phyloP scores from a whole-genome alignment of 1,140 invertebrate species.

The Eumaeus atala region DNA sequence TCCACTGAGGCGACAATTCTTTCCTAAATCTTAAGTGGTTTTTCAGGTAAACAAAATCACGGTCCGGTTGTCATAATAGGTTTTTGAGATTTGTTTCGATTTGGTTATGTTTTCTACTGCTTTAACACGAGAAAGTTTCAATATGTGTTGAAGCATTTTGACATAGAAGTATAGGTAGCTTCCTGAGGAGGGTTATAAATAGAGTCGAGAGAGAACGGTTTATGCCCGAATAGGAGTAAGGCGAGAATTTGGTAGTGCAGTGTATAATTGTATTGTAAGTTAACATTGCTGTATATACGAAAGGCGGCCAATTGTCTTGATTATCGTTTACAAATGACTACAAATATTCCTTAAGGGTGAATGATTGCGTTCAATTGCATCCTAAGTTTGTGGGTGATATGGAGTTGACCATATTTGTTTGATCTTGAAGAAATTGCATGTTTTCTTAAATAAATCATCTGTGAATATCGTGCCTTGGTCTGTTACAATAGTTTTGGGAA shows the following conservation, averaged over 20 bases:
- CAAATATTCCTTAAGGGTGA: background rate
- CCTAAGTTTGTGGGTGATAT: too few species aligned
- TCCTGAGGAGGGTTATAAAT: slow-evolving; percentile 1
- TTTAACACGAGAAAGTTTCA: slow-evolving; percentile 2
- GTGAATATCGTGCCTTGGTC: slow-evolving; percentile 19
- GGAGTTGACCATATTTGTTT: too few species aligned
- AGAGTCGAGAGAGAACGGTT: background rate
- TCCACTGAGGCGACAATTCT: slow-evolving; percentile 3
- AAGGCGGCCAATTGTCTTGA: too few species aligned
- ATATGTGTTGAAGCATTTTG: background rate
- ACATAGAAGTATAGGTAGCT: background rate
- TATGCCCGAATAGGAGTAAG: background rate
- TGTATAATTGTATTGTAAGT: too few species aligned
- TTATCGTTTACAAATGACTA: too few species aligned
- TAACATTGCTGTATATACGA: too few species aligned
- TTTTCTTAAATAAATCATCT: slow-evolving; percentile 7
- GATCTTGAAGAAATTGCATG: background rate
- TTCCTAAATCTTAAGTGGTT: slow-evolving; percentile 1
- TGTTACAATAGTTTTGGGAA: too few species aligned
- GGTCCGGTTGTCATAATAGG: background rate
- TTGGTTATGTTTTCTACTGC: background rate
- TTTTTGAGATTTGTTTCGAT: background rate
- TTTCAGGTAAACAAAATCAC: slow-evolving; percentile 1
- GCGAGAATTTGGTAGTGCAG: too few species aligned
- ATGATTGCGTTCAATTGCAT: too few species aligned